Percentiles rank a stretch among this genome's conserved stretches.
phyloP scores from a whole-genome alignment of 1,140 invertebrate species.

The Nomia melanderi region DNA sequence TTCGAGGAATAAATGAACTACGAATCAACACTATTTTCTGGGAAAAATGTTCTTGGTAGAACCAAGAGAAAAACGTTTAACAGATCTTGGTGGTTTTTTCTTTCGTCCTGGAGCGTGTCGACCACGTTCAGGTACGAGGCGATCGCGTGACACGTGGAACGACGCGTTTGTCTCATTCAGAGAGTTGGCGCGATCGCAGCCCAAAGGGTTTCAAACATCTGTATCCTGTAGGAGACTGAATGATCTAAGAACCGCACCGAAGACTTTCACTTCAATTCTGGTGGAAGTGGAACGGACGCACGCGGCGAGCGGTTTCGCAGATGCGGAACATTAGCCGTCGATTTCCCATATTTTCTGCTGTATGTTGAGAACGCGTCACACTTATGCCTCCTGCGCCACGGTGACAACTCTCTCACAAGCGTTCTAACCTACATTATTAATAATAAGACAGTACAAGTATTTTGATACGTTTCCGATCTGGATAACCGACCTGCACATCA shows the following conservation, averaged over 20 bases:
- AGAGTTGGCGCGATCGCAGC: slow-evolving; percentile 7
- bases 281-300: slow-evolving; percentile 70
- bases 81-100: neutral
- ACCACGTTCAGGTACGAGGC: neutral
- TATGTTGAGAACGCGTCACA: neutral
- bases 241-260: slow-evolving; percentile 59
- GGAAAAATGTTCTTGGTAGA: too few species aligned
- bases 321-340: slow-evolving; percentile 40
- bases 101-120: neutral
- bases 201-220: slow-evolving; percentile 64
- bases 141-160: slow-evolving; percentile 36
- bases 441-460: too few species aligned
- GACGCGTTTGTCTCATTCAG: slow-evolving; percentile 25
- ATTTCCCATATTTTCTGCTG: slow-evolving; percentile 46
- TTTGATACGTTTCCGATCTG: too few species aligned
- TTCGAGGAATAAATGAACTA: too few species aligned
- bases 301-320: slow-evolving; percentile 58
- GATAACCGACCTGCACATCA: too few species aligned
- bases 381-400: neutral
- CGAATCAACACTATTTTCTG: neutral
- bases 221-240: slow-evolving; percentile 64
- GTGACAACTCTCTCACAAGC: neutral
- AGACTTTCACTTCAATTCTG: slow-evolving; percentile 70
- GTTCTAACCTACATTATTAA: too few species aligned
- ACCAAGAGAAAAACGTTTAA: slow-evolving; percentile 3